Conservation (phyloP, 2,113 vertebrate genomes). For the Phocoena sinus region DNA sequence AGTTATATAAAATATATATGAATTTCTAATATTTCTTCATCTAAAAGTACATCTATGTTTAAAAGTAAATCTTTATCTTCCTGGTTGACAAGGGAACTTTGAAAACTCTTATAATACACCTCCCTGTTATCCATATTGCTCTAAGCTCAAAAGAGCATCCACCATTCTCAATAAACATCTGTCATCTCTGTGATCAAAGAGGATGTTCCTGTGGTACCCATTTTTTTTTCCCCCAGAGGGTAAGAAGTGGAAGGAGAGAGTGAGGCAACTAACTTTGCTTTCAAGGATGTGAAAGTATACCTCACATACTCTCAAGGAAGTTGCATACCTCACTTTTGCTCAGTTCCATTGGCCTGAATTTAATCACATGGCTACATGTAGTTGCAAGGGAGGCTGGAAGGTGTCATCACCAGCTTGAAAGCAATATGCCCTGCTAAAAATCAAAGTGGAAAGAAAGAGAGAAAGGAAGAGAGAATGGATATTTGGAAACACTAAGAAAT, state of each 20-base stretch:
- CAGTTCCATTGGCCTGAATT: neutral
- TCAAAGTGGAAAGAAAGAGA: neutral
- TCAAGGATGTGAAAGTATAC: neutral
- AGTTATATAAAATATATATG: neutral
- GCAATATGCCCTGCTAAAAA: neutral
- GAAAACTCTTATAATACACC: neutral
- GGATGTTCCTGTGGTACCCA: accelerated
- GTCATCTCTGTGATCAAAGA: neutral
- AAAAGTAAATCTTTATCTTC: neutral
- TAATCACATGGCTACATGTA: neutral
- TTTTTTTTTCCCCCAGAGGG: neutral
- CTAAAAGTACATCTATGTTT: neutral
- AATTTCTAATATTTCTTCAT: neutral
- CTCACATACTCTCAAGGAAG: neutral
- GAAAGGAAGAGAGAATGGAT: neutral
- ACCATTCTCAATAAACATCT: neutral
- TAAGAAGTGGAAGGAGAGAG: neutral
- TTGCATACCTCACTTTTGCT: neutral
- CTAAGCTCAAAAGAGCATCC: neutral
- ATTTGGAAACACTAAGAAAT: neutral
- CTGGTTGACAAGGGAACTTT: neutral
- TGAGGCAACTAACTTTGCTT: neutral
- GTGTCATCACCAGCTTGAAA: neutral
- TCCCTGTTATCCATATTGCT: neutral
- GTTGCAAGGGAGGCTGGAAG: neutral